Base-by-base conservation (phyloP, 2,888 invertebrate genomes). In the Sarcophaga subvicina region DNA sequence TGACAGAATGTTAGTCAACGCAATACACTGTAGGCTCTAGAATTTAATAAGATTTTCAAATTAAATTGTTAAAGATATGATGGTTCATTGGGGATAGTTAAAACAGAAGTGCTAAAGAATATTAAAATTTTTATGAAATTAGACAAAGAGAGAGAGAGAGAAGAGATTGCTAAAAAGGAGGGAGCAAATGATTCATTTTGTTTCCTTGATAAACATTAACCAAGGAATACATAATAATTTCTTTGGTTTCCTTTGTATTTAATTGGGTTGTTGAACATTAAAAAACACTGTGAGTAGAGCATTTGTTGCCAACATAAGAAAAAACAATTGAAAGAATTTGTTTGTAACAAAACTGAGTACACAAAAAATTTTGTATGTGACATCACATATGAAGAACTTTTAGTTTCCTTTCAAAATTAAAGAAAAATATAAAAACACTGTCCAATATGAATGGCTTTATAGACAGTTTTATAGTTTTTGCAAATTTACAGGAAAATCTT, bases 291-390 rank as follows among this genome's bases (percentile, higher is more conserved):
- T 27, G 59, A 54, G 49, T 71, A 27, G 37, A 10, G 37, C 8
- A 8, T 37, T 8, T 37, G 10, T 2, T 37, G 54, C 8, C 25
- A 54, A 70, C 27, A 70, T 70, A 20, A 47, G 14, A 67, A 12
- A 25, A 64, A 27, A 49, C 3, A 5, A 20, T n/a, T 14, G 4
- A 4, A 69, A 14, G 20, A 11, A 6, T 47, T 47, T 54, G 4
- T 71, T 49, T 54, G 22, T 49, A 25, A 70, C 47, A 25, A 27
- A 25, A 70, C 6, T 17, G 11, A 25, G 17, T 27, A 71, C 25
- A 17, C 25, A 71, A 70, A 71, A 71, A 27, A 54, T 54, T 71
- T 71, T 25, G 3, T 14, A 59, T 71, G 70, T 71, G 27, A 27
- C 54, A 71, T 54, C 27, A 27, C 54, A 17, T 54, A 54, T 54